phyloP scores from a whole-genome alignment of 2,888 invertebrate species.

The Crocallis elinguaria region DNA sequence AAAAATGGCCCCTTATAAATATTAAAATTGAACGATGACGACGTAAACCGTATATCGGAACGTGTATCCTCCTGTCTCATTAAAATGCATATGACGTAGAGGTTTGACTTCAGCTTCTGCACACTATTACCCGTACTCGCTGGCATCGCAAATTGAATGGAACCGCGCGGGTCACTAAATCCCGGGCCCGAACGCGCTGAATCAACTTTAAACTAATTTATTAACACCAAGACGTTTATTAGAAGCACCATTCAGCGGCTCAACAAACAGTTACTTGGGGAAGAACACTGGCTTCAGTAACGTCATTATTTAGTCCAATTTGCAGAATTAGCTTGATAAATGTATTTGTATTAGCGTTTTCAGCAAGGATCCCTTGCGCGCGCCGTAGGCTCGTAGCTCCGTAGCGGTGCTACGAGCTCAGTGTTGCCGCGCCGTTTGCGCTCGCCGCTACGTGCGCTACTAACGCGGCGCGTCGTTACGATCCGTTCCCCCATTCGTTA shows the following conservation, averaged over 20 bases:
- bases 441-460: constrained; percentile 48
- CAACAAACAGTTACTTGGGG: constrained; percentile 59
- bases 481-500: constrained; percentile 6
- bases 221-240: constrained; percentile 65
- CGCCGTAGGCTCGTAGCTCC: constrained; percentile 66
- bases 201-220: constrained; percentile 70
- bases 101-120: neutral
- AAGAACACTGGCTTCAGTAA: constrained; percentile 64
- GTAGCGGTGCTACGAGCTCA: constrained; percentile 57
- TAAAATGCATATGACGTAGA: neutral
- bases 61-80: neutral
- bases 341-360: constrained; percentile 80
- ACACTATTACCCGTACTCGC: constrained; percentile 26
- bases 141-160: constrained; percentile 48
- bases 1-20: neutral
- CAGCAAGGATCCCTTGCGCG: constrained; percentile 71
- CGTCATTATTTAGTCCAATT: constrained; percentile 82
- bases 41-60: neutral
- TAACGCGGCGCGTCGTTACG: constrained; percentile 22
- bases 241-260: constrained; percentile 63
- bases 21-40: neutral
- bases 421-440: constrained; percentile 56
- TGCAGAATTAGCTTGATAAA: constrained; percentile 81
- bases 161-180: constrained; percentile 47
- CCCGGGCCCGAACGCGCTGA: constrained; percentile 41